Evolutionary conservation across 2,888 invertebrate genomes (phyloP).

Genomic region (Onthophagus sagittarius): DNA sequence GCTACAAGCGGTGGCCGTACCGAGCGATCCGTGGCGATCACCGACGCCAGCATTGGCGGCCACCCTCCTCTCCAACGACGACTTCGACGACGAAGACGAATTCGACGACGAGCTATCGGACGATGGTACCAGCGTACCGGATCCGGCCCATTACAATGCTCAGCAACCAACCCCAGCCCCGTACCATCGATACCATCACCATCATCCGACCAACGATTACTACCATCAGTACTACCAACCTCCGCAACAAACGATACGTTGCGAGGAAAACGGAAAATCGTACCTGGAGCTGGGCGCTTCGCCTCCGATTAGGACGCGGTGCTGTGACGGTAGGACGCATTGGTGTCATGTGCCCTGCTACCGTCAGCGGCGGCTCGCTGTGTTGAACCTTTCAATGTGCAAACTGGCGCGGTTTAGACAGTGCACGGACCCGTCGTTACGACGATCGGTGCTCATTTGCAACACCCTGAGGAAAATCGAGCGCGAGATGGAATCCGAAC

Average conservation of each 20-base stretch:
- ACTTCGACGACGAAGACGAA: conserved; percentile 60
- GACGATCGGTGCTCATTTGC: conserved; percentile 89
- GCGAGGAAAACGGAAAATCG: conserved; percentile 86
- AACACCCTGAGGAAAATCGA: conserved; percentile 87
- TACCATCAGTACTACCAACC: conserved; percentile 54
- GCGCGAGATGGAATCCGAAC: conserved; percentile 77
- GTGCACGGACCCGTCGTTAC: conserved; percentile 83
- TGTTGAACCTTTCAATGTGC: conserved; percentile 88
- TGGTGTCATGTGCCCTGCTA: conserved; percentile 84
- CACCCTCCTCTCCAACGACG: conserved; percentile 43
- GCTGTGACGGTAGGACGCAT: conserved; percentile 47
- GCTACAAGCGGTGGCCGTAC: conserved; percentile 68
- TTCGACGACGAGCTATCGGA: conserved; percentile 57
- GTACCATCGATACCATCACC: conserved; percentile 37
- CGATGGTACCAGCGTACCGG: conserved; percentile 55
- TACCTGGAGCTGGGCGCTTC: conserved; percentile 81
- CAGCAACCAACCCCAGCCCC: conserved; percentile 44
- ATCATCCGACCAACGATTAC: conserved; percentile 44
- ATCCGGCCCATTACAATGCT: conserved; percentile 21
- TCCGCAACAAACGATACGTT: conserved; percentile 75
- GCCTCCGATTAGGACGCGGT: conserved; percentile 42
- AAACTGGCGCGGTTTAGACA: conserved; percentile 85
- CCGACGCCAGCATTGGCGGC: conserved; percentile 47
- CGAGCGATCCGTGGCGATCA: conserved; percentile 56
- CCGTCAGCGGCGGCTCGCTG: conserved; percentile 79